Evolutionary conservation across 64 coral and sea anemone species (phyloP).

Genomic region (Acropora tenuis): DNA sequence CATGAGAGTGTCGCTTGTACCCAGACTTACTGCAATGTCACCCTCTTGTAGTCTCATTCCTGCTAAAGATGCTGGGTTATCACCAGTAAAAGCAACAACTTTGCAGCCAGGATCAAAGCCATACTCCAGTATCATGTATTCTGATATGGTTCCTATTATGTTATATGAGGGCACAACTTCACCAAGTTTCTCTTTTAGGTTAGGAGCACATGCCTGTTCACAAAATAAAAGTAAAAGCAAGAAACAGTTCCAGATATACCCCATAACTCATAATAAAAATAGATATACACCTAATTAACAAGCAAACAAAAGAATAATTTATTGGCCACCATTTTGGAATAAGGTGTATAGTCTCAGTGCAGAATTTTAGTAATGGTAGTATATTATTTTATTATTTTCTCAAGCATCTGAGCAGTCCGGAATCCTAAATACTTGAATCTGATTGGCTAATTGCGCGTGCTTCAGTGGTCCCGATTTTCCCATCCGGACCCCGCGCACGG

Average conservation of each 20-base stretch:
- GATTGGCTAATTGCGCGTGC: no score
- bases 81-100: constrained; percentile 97
- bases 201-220: constrained; percentile 85
- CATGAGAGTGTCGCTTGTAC: constrained; percentile 97
- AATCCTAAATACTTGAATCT: no score
- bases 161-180: constrained; percentile 64
- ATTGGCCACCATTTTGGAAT: no score
- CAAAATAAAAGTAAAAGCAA: neutral
- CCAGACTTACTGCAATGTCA: constrained; percentile 91
- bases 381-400: no score
- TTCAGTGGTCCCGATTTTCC: no score
- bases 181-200: constrained; percentile 81
- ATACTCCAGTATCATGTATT: constrained; percentile 77
- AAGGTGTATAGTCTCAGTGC: no score
- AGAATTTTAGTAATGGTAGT: no score
- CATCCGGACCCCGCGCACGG: no score
- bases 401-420: no score
- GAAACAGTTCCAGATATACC: neutral
- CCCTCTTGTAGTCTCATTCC: constrained; percentile 81
- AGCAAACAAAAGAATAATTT: no score
- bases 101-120: constrained; percentile 86
- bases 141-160: constrained; percentile 71
- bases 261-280: no score
- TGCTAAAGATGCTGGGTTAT: constrained; percentile 97
- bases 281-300: no score